phyloP scores from a whole-genome alignment of 2,888 invertebrate genomes.

The Agriopis aurantiaria region DNA sequence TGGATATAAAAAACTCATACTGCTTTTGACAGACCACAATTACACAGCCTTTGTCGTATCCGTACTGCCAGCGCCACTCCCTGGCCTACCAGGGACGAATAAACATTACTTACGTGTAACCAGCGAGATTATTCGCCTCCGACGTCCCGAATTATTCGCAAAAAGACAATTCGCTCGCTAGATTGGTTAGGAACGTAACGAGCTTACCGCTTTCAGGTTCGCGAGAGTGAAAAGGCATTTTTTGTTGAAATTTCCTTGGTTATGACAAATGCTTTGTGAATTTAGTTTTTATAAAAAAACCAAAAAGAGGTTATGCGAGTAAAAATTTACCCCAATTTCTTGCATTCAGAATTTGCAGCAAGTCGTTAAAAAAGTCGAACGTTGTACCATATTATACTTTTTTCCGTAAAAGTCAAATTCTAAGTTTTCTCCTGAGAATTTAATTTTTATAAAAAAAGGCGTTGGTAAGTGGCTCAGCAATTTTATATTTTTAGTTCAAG shows the following conservation, averaged over 20 bases:
- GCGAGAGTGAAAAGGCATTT: constrained; percentile 23
- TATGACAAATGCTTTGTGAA: constrained; percentile 13
- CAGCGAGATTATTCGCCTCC: constrained; percentile 40
- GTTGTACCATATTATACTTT: no score
- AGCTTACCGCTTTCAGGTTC: constrained; percentile 34
- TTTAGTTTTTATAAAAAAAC: constrained; percentile 6
- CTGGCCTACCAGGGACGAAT: constrained; percentile 24
- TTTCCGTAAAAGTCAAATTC: no score
- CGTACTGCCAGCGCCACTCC: neutral
- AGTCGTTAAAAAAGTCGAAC: no score
- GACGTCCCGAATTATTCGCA: constrained; percentile 41
- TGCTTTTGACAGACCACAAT: neutral
- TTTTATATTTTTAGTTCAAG: no score
- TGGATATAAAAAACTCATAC: neutral
- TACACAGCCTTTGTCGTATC: neutral
- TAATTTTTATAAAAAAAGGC: no score
- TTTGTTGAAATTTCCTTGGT: constrained; percentile 24
- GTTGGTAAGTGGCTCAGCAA: no score
- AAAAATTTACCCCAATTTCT: no score
- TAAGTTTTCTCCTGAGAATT: no score
- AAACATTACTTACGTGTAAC: constrained; percentile 44
- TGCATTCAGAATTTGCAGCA: no score
- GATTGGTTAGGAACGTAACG: constrained; percentile 39
- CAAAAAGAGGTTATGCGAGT: neutral
- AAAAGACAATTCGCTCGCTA: constrained; percentile 42